These are phyloP conservation scores for Pristionchus fissidentatus DNA, from an alignment of 2,888 invertebrate species.

Conservation along the genomic window DNA sequence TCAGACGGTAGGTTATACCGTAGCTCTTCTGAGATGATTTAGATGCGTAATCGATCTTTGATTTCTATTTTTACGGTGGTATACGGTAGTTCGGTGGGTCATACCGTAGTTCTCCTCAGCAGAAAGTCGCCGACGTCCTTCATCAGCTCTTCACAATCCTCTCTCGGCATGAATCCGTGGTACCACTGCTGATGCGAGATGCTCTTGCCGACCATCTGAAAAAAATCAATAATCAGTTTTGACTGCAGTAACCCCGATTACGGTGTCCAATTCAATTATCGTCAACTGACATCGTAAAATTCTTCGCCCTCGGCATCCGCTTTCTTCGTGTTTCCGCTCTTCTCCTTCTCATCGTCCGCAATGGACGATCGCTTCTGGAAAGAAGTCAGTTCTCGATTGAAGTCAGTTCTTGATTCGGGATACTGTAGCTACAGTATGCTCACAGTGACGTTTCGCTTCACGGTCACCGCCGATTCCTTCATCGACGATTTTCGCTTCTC, in stretches of 20 bases:
- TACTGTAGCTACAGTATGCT: too few species aligned
- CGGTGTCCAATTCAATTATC: not conserved
- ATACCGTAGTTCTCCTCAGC: too few species aligned
- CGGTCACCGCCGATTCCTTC: not conserved
- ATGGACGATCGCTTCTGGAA: too few species aligned
- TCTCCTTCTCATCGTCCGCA: not conserved
- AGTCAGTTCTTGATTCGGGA: not conserved
- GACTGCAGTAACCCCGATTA: too few species aligned
- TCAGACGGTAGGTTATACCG: too few species aligned
- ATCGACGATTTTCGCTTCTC: not conserved
- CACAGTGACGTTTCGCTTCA: not conserved
- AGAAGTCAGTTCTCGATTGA: not conserved
- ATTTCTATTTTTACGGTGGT: too few species aligned
- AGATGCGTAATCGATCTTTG: too few species aligned
- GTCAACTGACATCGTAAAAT: not conserved
- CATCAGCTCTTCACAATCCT: conserved; percentile 37
- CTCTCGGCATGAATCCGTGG: conserved; percentile 43
- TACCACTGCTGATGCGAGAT: conserved; percentile 34
- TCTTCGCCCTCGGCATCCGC: conserved; percentile 7
- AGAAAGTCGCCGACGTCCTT: conserved; percentile 31
- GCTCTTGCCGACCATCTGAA: conserved; percentile 19
- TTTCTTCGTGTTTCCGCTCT: not conserved
- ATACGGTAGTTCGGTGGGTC: too few species aligned
- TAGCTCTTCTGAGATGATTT: too few species aligned
- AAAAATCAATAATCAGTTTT: too few species aligned